phyloP scores from a whole-genome alignment of 2,888 invertebrate species.

The Cerastis leucographa region DNA sequence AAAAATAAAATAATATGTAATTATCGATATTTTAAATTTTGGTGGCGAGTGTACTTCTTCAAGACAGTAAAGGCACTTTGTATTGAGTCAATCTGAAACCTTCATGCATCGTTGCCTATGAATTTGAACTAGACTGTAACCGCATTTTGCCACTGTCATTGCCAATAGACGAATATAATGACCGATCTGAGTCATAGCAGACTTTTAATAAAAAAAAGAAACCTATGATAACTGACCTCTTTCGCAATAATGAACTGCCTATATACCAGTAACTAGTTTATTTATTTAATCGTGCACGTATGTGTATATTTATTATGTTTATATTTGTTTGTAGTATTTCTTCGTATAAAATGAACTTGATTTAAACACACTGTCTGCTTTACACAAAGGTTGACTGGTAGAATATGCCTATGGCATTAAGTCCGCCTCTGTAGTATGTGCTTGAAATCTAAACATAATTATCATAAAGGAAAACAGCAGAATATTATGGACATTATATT shows the following conservation, averaged over 20 bases:
- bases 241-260: not conserved
- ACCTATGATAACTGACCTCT: not conserved
- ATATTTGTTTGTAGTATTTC: not conserved
- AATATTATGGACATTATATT: no score
- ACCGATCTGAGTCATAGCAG: not conserved
- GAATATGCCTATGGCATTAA: not conserved
- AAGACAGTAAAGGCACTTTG: not conserved
- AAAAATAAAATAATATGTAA: conserved; percentile 37
- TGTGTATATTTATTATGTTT: not conserved
- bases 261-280: not conserved
- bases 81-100: conserved; percentile 14
- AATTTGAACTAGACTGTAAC: conserved; percentile 2
- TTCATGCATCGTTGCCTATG: conserved; percentile 13
- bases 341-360: not conserved
- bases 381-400: not conserved
- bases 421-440: not conserved
- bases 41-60: conserved; percentile 15
- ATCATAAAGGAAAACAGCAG: no score
- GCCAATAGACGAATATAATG: not conserved
- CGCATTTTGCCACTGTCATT: conserved; percentile 2
- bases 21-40: conserved; percentile 40
- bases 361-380: not conserved
- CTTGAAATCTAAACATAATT: no score
- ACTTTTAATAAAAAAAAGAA: not conserved
- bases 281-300: not conserved